A percentile compares a stretch with the other conserved stretches of the same genome.
These are phyloP conservation scores for Poeciliopsis turrubarensis DNA, from an alignment of 2,113 vertebrate species.

Conservation along the genomic window DNA sequence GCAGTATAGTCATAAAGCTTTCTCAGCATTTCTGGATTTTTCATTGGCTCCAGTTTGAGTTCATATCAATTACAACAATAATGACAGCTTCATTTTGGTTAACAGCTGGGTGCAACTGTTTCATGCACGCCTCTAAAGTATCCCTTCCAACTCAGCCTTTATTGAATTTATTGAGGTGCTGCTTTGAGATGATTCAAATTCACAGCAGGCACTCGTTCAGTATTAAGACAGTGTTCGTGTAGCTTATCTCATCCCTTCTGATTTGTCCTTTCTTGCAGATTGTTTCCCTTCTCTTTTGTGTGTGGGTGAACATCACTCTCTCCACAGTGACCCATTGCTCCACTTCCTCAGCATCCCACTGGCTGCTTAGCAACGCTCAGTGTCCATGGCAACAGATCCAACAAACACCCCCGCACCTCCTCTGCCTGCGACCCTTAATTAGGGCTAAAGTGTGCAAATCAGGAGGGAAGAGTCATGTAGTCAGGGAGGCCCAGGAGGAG, in stretches of 20 bases:
- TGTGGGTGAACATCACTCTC: conserved; percentile 74
- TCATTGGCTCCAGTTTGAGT: background rate
- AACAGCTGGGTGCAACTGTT: background rate
- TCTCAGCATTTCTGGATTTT: too few species aligned
- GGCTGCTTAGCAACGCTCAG: conserved; percentile 81
- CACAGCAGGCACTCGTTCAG: conserved; percentile 15
- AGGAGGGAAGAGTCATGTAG: conserved; percentile 45
- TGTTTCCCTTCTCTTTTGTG: conserved; percentile 19
- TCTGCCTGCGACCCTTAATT: conserved; percentile 73
- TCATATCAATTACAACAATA: background rate
- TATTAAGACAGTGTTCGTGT: background rate
- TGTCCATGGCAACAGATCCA: conserved; percentile 81
- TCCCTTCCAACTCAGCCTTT: background rate
- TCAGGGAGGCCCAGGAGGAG: background rate
- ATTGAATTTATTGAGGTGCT: background rate
- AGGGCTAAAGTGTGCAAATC: conserved; percentile 73
- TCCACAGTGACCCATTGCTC: conserved; percentile 76
- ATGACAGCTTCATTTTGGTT: background rate
- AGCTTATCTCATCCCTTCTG: conserved; percentile 1
- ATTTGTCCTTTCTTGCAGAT: conserved; percentile 20
- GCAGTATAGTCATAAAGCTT: too few species aligned
- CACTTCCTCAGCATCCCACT: conserved; percentile 75
- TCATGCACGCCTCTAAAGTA: background rate
- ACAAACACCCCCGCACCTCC: conserved; percentile 77
- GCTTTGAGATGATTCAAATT: conserved; percentile 4